Base-by-base conservation (phyloP, 1,140 invertebrate genomes). In the Hylaeus volcanicus region DNA sequence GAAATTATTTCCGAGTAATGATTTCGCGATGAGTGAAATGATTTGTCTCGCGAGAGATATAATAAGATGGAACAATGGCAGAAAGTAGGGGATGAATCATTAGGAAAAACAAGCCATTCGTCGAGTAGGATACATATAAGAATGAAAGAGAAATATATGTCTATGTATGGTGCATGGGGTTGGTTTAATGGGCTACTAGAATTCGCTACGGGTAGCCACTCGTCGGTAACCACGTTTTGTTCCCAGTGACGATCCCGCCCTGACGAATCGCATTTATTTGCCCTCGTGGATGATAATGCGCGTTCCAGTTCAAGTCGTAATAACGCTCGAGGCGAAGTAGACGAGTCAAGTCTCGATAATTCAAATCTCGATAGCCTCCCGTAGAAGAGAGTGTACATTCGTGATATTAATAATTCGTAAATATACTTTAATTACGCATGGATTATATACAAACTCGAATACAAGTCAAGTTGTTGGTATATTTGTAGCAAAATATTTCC, bases 131-230 rank as follows among this genome's bases (percentile, higher is more conserved):
- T 43, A 41, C 12, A 66, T 81, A 73, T 64, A 81, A 86, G 86
- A 86, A 85, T 76, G 65, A 56, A 61, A n/a, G 5, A 45, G 80
- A 39, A 68, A 43, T 69, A 58, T 68, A 45, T 69, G 65, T 74
- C 56, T 45, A 26, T 61, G 9, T 63, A 58, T 84, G 74, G 88
- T 26, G 26, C 26, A 26, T 26, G 88, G 88, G 88, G 83, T 77
- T 71, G 68, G 72, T 89, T 88, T 88, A 87, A 90, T 88, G 85
- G 89, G 64, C 53, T 79, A 86, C 78, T 74, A 79, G 53, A 81
- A 91, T 90, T 91, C 89, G 85, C 89, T 60, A 89, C 81, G 90
- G 89, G 90, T 75, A 86, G 84, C 89, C 90, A 91, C 89, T 91
- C 83, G 89, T 88, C 84, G 76, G 65, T 91, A 90, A 91, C 71